These are phyloP conservation scores for Macaria notata DNA, from an alignment of 2,888 invertebrate species.

Conservation along the genomic window DNA sequence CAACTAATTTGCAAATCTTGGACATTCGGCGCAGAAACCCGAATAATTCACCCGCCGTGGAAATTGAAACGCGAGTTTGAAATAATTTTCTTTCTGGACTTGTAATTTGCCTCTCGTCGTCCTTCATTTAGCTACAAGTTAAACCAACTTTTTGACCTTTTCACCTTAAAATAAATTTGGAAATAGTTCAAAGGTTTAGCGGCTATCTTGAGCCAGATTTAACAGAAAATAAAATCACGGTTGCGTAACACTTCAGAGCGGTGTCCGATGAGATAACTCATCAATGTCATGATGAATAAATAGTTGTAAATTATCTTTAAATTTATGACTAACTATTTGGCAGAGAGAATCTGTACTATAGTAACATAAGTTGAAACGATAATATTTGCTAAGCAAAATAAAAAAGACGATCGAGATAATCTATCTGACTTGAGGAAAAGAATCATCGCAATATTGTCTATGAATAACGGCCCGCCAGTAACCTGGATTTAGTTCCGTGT, in stretches of 20 bases:
- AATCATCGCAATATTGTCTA: no score
- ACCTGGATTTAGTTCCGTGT: neutral
- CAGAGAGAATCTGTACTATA: no score
- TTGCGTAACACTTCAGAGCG: neutral
- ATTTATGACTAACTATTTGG: no score
- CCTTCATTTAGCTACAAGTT: neutral
- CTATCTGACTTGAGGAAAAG: no score
- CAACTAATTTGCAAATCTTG: slow-evolving; percentile 9
- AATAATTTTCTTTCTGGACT: neutral
- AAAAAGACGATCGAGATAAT: no score
- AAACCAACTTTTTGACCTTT: slow-evolving; percentile 1
- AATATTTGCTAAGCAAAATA: no score
- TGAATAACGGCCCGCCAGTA: no score
- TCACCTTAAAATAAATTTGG: slow-evolving; percentile 2
- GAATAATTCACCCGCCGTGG: slow-evolving; percentile 1
- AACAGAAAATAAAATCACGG: slow-evolving; percentile 1
- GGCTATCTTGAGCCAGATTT: slow-evolving; percentile 1
- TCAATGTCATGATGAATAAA: no score
- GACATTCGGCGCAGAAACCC: neutral
- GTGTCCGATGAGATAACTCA: no score
- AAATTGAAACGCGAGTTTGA: neutral
- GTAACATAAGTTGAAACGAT: no score
- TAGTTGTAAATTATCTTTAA: no score
- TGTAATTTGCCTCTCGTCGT: neutral
- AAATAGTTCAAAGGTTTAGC: slow-evolving; percentile 3